Base-by-base conservation (phyloP, 2,888 invertebrate species). In the Brachypterus glaber region DNA sequence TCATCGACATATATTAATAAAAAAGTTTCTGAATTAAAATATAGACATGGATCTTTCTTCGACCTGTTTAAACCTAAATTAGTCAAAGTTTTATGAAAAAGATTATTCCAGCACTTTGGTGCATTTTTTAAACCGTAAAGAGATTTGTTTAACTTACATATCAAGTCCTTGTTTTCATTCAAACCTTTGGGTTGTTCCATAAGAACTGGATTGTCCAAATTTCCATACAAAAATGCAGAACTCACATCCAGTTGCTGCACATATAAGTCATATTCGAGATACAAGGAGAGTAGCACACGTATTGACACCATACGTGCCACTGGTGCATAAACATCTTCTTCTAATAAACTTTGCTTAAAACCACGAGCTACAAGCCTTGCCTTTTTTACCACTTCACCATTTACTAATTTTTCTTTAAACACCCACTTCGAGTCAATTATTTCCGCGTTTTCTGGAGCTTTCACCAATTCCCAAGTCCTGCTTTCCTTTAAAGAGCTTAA, bases 1-100 rank as follows among this genome's bases (percentile, higher is more conserved):
- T 48, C 47, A 46, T 43, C 21, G 5, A 21, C 21, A 21, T 39
- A 39, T 33, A n/a, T 33, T 14, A 8, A 21, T 21, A 7, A n/a
- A 21, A 11, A 34, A 24, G 12, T 24, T 7, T 21, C 9, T 9
- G 5, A 5, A 21, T n/a, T 14, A n/a, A 3, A 7, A 31, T 17
- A 27, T n/a, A 4, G 7, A 13, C 15, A 24, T 27, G 7, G n/a
- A 39, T 21, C 21, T 9, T 21, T 21, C 9, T 21, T 21, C 5
- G 21, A 21, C 21, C 21, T 5, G 7, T 21, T 5, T 7, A 21
- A 21, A 21, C 21, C 21, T 9, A 21, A 9, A 21, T 21, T 9
- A 21, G 9, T 21, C 9, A 21, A 21, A 9, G 5, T 21, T 7
- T 21, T 9, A 21, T 21, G 5, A 21, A 21, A 21, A 7, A 21